Evolutionary conservation across 2,888 invertebrate genomes (phyloP).

Genomic region (Orchesella flavescens): DNA sequence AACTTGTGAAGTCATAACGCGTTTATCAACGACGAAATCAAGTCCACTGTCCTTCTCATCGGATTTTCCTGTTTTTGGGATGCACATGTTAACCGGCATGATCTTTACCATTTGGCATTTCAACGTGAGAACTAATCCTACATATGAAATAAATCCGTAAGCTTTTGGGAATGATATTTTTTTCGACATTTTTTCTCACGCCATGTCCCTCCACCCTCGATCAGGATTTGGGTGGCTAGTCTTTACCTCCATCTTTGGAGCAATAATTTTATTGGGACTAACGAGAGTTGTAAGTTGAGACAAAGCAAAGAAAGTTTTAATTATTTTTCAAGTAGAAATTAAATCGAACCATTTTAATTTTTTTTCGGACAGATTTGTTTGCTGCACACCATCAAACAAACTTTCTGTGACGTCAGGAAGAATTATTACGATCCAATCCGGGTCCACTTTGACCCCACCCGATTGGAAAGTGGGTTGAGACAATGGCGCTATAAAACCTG

Average conservation of each 20-base stretch:
- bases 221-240: not conserved
- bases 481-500: conserved; percentile 14
- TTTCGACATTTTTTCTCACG: conserved; percentile 33
- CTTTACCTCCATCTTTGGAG: not conserved
- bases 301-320: not conserved
- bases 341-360: not conserved
- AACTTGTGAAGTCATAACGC: conserved; percentile 32
- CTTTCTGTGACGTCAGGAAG: conserved; percentile 20
- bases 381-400: conserved; percentile 3
- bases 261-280: not conserved
- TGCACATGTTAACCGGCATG: not conserved
- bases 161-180: conserved; percentile 20
- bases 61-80: conserved; percentile 1
- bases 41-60: conserved; percentile 1
- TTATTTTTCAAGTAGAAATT: not conserved
- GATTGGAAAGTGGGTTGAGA: not conserved
- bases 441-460: not conserved
- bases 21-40: conserved; percentile 24
- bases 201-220: not conserved
- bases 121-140: not conserved
- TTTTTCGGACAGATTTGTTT: not conserved
- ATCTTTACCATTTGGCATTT: conserved; percentile 6
- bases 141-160: not conserved
- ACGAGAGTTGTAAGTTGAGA: conserved; percentile 16
- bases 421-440: conserved; percentile 35